Conservation (phyloP, 2,113 vertebrate species). For the Coturnix japonica region DNA sequence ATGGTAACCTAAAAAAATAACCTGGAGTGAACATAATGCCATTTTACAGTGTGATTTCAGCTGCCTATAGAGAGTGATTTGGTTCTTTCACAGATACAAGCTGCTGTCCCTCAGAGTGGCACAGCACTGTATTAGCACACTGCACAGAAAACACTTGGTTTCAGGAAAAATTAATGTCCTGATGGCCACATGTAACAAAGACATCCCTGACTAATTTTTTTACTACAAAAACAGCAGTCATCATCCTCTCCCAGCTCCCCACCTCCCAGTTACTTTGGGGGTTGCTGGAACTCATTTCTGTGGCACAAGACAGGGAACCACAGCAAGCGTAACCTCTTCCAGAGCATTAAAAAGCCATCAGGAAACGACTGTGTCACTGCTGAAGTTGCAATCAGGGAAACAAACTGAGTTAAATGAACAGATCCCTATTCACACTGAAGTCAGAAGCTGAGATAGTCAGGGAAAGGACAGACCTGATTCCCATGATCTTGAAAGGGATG, state of each 20-base stretch:
- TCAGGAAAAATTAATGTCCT: neutral
- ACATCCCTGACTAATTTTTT: neutral
- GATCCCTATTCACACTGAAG: accelerated
- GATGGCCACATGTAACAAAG: neutral
- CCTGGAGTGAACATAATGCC: neutral
- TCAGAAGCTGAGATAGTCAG: neutral
- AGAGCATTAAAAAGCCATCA: neutral
- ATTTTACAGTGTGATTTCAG: neutral
- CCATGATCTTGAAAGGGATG: neutral
- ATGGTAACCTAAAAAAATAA: neutral
- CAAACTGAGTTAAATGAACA: accelerated
- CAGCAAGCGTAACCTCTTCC: neutral
- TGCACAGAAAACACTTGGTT: neutral
- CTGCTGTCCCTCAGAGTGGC: neutral
- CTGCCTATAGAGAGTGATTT: neutral
- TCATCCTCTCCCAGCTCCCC: neutral
- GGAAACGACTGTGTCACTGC: neutral
- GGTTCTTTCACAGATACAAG: neutral
- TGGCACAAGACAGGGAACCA: neutral
- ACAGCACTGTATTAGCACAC: neutral
- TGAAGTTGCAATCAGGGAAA: neutral
- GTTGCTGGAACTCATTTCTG: accelerated
- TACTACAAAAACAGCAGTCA: neutral
- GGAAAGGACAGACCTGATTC: neutral
- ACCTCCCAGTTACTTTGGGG: neutral